Base-by-base conservation (phyloP, 2,888 invertebrate species). In the Melangyna quadrimaculata region DNA sequence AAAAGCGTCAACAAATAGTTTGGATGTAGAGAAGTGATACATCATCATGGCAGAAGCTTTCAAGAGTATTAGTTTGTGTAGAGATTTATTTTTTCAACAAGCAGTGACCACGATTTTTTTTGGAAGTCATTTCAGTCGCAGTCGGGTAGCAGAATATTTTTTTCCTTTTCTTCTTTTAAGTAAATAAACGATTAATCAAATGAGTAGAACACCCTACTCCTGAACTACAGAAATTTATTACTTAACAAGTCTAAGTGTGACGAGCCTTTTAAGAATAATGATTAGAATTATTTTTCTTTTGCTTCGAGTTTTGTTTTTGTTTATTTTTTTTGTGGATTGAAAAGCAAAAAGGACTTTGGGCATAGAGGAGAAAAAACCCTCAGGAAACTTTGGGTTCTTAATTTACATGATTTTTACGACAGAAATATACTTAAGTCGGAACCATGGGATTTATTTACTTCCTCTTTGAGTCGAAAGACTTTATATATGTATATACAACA, bases 181-280 rank as follows among this genome's bases (percentile, higher is more conserved):
- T 67, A 73, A 79, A 59, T 19, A 67, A 70, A 53, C 70, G 61
- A 80, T 80, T 74, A 80, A 80, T 80, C 80, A 80, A 80, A 70
- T 63, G 70, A 80, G 74, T 70, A 61, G 53, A 63, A 29, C 35
- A 9, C 61, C 17, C 45, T 32, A 37, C 61, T 37, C 48, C 35
- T 35, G 24, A 22, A 40, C 59, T 35, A 59, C 35, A 8, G 14
- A 69, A 70, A 74, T 80, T 74, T 80, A 63, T 70, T 45, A 35
- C 70, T 61, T 67, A 73, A 57, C 43, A 48, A 65, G 35, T 29
- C 61, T 6, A 45, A 63, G 24, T 59, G 32, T 59, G 32, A 32
- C 43, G 59, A 59, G 22, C 59, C 59, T 61, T 29, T 67, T 67
- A 48, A 35, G 65, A 48, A 67, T 67, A 67, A 67, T 67, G 65